These are phyloP conservation scores for Sebastes fasciatus DNA, from an alignment of 2,113 vertebrate species.

Conservation along the genomic window DNA sequence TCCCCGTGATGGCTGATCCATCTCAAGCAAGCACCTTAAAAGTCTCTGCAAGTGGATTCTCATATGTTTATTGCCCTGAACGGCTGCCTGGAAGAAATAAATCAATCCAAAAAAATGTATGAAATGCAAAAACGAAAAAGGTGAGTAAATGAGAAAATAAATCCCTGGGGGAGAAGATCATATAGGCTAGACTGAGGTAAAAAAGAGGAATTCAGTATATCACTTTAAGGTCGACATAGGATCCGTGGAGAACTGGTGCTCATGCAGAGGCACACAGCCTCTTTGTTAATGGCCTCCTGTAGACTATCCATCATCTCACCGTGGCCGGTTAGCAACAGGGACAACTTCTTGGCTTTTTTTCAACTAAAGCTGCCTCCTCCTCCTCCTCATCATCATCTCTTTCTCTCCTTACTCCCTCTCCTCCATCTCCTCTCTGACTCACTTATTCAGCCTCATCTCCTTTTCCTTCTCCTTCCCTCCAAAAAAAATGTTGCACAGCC, in stretches of 20 bases:
- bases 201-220: neutral
- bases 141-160: constrained; percentile 1
- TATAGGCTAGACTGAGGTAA: neutral
- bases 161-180: neutral
- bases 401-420: constrained; percentile 37
- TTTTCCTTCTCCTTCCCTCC: constrained; percentile 33
- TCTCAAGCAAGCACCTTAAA: neutral
- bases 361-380: constrained; percentile 41
- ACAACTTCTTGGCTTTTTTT: constrained; percentile 67
- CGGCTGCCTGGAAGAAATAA: neutral
- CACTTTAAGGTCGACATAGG: constrained; percentile 5
- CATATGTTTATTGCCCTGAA: neutral
- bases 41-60: neutral
- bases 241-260: constrained; percentile 17
- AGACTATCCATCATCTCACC: constrained; percentile 68
- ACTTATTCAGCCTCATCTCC: neutral
- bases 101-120: neutral
- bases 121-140: neutral
- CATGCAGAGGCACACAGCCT: constrained; percentile 24
- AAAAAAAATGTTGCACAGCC: constrained; percentile 33
- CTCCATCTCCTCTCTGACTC: constrained; percentile 12
- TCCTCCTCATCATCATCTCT: constrained; percentile 33
- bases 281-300: constrained; percentile 50
- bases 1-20: neutral
- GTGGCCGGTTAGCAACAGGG: constrained; percentile 61